Percentiles rank a stretch among this genome's conserved stretches.
phyloP scores from a whole-genome alignment of 2,888 invertebrate species.

The Mesoligia furuncula region DNA sequence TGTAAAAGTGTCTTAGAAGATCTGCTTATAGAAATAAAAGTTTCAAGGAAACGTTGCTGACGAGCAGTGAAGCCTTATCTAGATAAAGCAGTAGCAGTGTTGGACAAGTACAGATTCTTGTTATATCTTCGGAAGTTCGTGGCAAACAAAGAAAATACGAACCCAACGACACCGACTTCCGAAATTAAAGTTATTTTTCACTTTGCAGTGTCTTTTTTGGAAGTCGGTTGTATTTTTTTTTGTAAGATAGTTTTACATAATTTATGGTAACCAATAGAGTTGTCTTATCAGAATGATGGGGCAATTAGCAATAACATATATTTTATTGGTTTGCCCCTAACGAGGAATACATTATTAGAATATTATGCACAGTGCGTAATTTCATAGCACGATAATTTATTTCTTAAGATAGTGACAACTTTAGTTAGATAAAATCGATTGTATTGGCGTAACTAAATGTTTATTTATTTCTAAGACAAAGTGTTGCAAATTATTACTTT shows the following conservation, averaged over 20 bases:
- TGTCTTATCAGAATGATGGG: constrained; percentile 24
- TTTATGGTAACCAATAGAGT: neutral
- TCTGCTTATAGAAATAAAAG: too few species aligned
- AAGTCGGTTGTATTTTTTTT: too few species aligned
- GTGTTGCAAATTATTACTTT: constrained; percentile 10
- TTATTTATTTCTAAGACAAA: neutral
- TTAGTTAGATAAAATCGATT: neutral
- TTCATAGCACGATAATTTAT: constrained; percentile 16
- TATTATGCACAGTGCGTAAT: constrained; percentile 7
- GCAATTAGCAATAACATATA: constrained; percentile 26
- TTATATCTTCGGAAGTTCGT: neutral
- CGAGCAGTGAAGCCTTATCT: neutral
- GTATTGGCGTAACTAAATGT: neutral
- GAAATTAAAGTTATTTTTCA: too few species aligned
- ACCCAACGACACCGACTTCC: too few species aligned
- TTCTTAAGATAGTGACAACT: neutral
- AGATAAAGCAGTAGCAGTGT: neutral
- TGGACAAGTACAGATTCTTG: too few species aligned
- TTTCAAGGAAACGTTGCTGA: neutral
- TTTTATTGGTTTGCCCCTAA: constrained; percentile 9
- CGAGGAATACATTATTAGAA: neutral
- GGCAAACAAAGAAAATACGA: too few species aligned
- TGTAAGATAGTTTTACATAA: too few species aligned
- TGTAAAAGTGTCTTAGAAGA: too few species aligned
- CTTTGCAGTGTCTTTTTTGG: too few species aligned